Conservation (phyloP, 2,888 invertebrate genomes). For the Cheilosia vulpina region DNA sequence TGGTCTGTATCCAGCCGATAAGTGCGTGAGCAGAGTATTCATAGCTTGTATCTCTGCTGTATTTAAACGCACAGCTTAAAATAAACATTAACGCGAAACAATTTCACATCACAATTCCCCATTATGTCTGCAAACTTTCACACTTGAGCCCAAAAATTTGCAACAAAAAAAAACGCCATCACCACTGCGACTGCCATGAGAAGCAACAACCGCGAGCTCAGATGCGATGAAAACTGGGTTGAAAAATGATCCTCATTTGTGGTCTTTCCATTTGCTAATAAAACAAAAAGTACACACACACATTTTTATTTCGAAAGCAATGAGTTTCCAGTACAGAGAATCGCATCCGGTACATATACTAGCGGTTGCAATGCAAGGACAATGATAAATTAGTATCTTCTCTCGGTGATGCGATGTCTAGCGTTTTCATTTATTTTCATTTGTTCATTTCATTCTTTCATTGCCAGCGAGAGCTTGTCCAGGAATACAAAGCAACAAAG, state of each 20-base stretch:
- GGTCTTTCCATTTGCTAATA: slow-evolving; percentile 42
- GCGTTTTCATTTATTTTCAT: background rate
- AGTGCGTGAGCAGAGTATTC: too few relatives aligned
- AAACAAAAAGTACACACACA: background rate
- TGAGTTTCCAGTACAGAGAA: slow-evolving; percentile 22
- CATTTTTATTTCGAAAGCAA: slow-evolving; percentile 27
- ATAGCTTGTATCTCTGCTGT: too few relatives aligned
- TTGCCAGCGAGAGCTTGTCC: background rate
- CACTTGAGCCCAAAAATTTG: slow-evolving; percentile 47
- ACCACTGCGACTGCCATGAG: background rate
- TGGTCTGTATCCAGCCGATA: too few relatives aligned
- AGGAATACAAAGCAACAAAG: background rate
- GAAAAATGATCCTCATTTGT: slow-evolving; percentile 71
- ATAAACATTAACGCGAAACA: background rate
- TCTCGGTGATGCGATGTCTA: slow-evolving; percentile 38
- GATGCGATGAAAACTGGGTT: slow-evolving; percentile 66
- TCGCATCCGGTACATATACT: slow-evolving; percentile 1
- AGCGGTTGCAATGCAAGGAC: slow-evolving; percentile 50
- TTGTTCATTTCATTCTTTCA: slow-evolving; percentile 31
- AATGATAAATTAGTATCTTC: slow-evolving; percentile 66
- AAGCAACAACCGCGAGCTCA: slow-evolving; percentile 14
- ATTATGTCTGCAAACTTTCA: slow-evolving; percentile 37
- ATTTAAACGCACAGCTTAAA: too few relatives aligned
- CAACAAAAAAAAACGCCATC: slow-evolving; percentile 1
- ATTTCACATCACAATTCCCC: slow-evolving; percentile 24